phyloP scores from a whole-genome alignment of 2,888 invertebrate genomes.

The Panopea generosa region DNA sequence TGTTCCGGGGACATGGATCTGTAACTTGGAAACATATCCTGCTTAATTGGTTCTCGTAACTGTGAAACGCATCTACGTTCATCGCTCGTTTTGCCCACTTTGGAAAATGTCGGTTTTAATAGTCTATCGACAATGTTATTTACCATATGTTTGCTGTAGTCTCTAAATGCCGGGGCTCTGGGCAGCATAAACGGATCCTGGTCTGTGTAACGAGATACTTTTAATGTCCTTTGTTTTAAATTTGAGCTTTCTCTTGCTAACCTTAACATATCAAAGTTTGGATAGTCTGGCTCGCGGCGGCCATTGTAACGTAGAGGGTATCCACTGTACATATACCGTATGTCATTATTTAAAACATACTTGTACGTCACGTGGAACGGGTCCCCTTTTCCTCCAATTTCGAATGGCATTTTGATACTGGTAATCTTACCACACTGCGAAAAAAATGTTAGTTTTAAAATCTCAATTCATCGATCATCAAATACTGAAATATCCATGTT shows the following conservation, averaged over 20 bases:
- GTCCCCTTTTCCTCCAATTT: conserved; percentile 65
- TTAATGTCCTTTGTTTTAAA: conserved; percentile 60
- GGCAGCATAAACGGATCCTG: conserved; percentile 63
- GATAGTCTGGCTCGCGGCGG: conserved; percentile 66
- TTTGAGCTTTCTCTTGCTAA: conserved; percentile 64
- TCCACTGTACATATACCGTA: conserved; percentile 70
- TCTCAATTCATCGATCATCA: too few relatives aligned
- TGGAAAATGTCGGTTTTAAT: conserved; percentile 29
- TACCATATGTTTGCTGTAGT: conserved; percentile 56
- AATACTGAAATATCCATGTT: too few relatives aligned
- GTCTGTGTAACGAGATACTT: conserved; percentile 51
- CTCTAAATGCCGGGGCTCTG: conserved; percentile 66
- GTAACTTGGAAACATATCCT: conserved; percentile 65
- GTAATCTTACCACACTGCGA: too few relatives aligned
- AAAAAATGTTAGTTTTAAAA: too few relatives aligned
- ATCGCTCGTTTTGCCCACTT: conserved; percentile 45
- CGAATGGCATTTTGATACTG: conserved; percentile 50
- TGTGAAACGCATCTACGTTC: conserved; percentile 60
- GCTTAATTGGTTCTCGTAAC: conserved; percentile 65
- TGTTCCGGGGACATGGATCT: conserved; percentile 62
- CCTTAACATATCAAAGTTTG: conserved; percentile 72
- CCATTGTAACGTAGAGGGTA: conserved; percentile 60
- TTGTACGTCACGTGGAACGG: conserved; percentile 69
- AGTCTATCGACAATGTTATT: conserved; percentile 60
- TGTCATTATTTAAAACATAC: conserved; percentile 68